These are phyloP conservation scores for Malacosoma neustria DNA, from an alignment of 2,888 invertebrate genomes.

Conservation along the genomic window DNA sequence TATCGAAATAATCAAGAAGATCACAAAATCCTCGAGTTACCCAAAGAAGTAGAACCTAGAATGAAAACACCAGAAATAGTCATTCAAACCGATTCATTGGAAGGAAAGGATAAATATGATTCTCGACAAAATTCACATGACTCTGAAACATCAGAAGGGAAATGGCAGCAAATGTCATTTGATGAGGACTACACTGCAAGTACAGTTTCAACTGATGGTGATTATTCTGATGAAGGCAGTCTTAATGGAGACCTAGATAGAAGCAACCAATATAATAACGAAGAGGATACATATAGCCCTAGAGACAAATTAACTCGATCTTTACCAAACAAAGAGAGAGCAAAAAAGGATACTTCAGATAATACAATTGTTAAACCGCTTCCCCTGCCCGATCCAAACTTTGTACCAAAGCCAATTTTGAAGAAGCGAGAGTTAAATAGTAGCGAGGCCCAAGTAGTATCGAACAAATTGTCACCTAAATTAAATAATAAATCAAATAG, in stretches of 20 bases:
- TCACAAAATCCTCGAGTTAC: conserved; percentile 14
- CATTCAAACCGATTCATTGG: conserved; percentile 47
- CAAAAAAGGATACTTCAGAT: conserved; percentile 65
- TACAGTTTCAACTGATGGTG: conserved; percentile 72
- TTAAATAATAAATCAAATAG: conserved; percentile 24
- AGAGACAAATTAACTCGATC: conserved; percentile 60
- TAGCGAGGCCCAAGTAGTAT: conserved; percentile 21
- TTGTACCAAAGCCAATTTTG: conserved; percentile 86
- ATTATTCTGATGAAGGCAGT: conserved; percentile 58
- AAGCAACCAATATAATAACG: conserved; percentile 51
- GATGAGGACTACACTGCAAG: conserved; percentile 79
- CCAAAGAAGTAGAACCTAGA: conserved; percentile 14
- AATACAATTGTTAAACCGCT: conserved; percentile 75
- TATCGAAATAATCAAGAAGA: conserved; percentile 16
- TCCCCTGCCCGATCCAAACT: conserved; percentile 80
- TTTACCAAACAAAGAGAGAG: conserved; percentile 31
- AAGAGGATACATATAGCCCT: conserved; percentile 81
- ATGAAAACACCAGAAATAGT: conserved; percentile 35
- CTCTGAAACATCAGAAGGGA: conserved; percentile 41
- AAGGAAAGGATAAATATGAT: conserved; percentile 34
- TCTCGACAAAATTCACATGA: conserved; percentile 39
- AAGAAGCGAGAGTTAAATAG: conserved; percentile 69
- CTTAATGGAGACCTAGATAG: conserved; percentile 46
- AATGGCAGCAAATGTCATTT: conserved; percentile 67
- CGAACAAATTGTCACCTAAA: conserved; percentile 17